Percentiles rank a stretch among this genome's conserved stretches.
phyloP scores from a whole-genome alignment of 2,113 vertebrate genomes.

The Oncorhynchus masou region DNA sequence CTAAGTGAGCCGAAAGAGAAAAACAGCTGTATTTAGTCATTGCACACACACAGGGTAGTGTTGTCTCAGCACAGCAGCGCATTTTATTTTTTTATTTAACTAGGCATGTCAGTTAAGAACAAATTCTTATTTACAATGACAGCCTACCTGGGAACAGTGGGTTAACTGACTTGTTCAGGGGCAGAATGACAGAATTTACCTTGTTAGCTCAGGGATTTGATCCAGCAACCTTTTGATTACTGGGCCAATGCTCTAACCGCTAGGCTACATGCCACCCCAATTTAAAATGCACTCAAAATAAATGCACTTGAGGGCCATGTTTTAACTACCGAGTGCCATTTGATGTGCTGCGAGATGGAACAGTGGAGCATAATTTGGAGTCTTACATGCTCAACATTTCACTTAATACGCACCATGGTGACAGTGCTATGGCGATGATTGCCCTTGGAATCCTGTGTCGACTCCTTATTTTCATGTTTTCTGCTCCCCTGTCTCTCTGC shows the following conservation, averaged over 20 bases:
- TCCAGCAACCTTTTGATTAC: too few relatives aligned
- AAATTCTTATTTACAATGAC: too few relatives aligned
- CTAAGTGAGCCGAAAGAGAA: constrained; percentile 2
- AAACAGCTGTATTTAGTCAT: constrained; percentile 43
- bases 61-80: constrained; percentile 38
- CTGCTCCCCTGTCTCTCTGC: background rate
- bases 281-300: background rate
- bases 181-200: too few relatives aligned
- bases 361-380: background rate
- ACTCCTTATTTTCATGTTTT: constrained; percentile 10
- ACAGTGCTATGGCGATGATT: background rate
- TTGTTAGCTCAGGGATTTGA: too few relatives aligned
- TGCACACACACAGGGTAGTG: constrained; percentile 14
- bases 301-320: constrained; percentile 3
- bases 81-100: background rate
- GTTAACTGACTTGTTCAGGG: too few relatives aligned
- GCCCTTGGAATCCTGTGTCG: constrained; percentile 1
- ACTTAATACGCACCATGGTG: background rate
- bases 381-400: background rate
- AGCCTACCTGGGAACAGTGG: too few relatives aligned
- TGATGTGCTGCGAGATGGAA: background rate
- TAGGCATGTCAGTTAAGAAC: too few relatives aligned
- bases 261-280: too few relatives aligned
- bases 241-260: too few relatives aligned
- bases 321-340: background rate